These are phyloP conservation scores for Pseudocheirus occidentalis DNA, from an alignment of 2,797 vertebrate genomes.

Conservation along the genomic window DNA sequence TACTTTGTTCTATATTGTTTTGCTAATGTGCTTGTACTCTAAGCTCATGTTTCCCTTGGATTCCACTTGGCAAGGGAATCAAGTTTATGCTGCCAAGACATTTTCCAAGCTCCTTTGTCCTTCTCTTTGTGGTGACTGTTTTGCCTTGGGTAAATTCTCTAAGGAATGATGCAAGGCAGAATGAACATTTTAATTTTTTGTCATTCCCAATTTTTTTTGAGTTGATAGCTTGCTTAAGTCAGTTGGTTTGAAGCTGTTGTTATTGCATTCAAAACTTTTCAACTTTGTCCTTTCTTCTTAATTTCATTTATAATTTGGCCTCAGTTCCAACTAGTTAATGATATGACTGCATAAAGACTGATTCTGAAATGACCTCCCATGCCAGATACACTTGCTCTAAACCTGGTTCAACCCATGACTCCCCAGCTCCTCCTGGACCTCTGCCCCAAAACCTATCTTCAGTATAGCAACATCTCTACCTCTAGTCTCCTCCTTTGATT, in stretches of 20 bases:
- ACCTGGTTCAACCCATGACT: neutral
- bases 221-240: neutral
- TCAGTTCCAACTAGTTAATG: neutral
- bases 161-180: neutral
- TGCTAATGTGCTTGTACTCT: neutral
- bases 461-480: neutral
- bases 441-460: neutral
- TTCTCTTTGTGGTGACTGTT: neutral
- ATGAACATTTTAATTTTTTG: neutral
- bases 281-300: neutral
- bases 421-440: neutral
- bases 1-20: neutral
- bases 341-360: neutral
- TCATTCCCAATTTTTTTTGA: neutral
- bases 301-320: neutral
- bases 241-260: neutral
- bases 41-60: neutral
- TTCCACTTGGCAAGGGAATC: neutral
- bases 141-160: neutral
- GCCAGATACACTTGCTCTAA: neutral
- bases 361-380: neutral
- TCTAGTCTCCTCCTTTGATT: neutral
- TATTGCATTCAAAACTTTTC: neutral
- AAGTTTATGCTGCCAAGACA: neutral
- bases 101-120: neutral